Conservation (phyloP, 1,140 invertebrate species). For the Sminthurides bifidus region DNA sequence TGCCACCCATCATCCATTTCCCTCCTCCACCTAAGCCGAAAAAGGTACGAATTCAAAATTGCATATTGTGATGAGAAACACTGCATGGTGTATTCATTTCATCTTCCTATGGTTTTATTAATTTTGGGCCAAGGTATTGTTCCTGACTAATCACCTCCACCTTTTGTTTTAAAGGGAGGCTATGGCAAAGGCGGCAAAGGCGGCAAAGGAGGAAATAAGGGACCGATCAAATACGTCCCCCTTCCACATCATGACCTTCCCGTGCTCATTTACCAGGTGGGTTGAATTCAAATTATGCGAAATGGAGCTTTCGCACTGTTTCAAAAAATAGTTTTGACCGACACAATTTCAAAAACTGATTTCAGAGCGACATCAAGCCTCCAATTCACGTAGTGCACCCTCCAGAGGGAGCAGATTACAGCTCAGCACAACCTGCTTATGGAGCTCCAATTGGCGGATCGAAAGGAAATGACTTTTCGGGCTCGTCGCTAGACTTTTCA, state of each 20-base stretch:
- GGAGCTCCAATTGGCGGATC: neutral
- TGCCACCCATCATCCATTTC: constrained; percentile 40
- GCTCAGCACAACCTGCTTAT: neutral
- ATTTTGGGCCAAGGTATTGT: no score
- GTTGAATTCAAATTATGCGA: neutral
- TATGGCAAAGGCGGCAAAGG: constrained; percentile 8
- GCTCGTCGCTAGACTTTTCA: no score
- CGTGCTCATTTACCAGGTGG: constrained; percentile 32
- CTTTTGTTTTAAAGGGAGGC: constrained; percentile 11
- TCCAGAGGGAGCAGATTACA: constrained; percentile 10
- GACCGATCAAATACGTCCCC: constrained; percentile 39
- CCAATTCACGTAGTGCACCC: constrained; percentile 37
- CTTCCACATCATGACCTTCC: constrained; percentile 39
- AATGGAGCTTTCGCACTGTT: neutral
- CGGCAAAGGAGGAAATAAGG: constrained; percentile 10
- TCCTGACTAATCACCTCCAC: no score
- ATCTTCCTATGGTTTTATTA: no score
- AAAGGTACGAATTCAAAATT: constrained; percentile 4
- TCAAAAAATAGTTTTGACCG: neutral
- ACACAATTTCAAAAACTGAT: neutral
- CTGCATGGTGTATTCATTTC: no score
- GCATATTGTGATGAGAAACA: neutral
- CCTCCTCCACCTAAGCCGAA: constrained; percentile 34
- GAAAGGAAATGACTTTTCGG: no score
- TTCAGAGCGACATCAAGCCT: constrained; percentile 28